Evolutionary conservation across 2,113 vertebrate genomes (phyloP).

Genomic region (Gymnogyps californianus): DNA sequence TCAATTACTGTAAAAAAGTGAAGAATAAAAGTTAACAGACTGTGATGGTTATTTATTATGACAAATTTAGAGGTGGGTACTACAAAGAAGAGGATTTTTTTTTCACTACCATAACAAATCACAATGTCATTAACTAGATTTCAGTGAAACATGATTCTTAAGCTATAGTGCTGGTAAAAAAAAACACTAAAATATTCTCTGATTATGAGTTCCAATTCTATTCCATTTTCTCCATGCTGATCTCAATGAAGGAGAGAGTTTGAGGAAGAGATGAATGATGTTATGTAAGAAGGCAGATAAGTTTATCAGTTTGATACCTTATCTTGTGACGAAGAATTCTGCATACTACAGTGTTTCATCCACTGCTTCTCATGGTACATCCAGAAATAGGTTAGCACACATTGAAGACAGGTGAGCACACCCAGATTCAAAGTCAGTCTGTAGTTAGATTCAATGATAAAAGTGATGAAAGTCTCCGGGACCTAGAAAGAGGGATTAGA

Average conservation of each 20-base stretch:
- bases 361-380: neutral
- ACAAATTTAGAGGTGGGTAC: neutral
- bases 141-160: neutral
- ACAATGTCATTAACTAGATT: neutral
- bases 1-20: neutral
- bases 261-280: neutral
- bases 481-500: neutral
- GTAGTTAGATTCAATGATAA: neutral
- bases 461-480: neutral
- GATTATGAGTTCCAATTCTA: neutral
- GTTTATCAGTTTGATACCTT: neutral
- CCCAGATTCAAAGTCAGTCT: neutral
- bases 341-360: neutral
- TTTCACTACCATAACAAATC: neutral
- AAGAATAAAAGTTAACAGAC: slow-evolving; percentile 24
- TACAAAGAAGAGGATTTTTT: neutral
- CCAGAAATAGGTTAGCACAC: neutral
- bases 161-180: neutral
- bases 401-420: neutral
- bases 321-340: neutral
- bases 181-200: neutral
- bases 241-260: neutral
- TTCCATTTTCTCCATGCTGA: neutral
- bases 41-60: neutral
- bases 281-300: neutral